Base-by-base conservation (phyloP, 2,888 invertebrate genomes). In the Leptura quadrifasciata region DNA sequence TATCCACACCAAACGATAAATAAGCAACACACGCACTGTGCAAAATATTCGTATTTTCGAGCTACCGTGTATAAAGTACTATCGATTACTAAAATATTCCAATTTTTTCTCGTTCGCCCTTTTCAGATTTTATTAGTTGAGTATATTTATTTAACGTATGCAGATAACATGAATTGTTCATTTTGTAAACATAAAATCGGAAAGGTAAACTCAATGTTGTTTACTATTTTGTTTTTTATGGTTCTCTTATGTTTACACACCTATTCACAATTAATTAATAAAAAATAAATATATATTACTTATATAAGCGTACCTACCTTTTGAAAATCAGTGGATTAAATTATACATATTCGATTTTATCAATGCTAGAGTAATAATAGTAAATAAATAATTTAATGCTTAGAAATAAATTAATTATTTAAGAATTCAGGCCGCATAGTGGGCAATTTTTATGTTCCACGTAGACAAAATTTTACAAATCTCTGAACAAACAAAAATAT, bases 201-300 rank as follows among this genome's bases (percentile, higher is more conserved):
- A 69, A 58, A 39, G 47, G 69, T 69, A 69, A 69, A 69, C 69
- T 31, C 1, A 35, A 58, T 21, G 39, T 12, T 69, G 69, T 69
- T 69, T 58, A 39, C 69, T 69, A 47, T 58, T 58, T 69, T 54
- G 39, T 69, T 69, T 69, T n/a, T 69, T 69, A 55, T 39, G 69
- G 31, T 69, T 69, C 58, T n/a, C 58, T 69, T 20, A 21, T 69
- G 58, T 58, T 69, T 69, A 24, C 58, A 1, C 6, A 69, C 39
- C 21, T n/a, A 69, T 69, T 58, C 57, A 69, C 35, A 69, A 58
- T 69, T 69, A 69, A 58, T 35, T 35, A 57, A 31, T 57, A 54
- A 12, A 17, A n/a, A 10, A 55, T 35, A 60, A 9, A n/a, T n/a
- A 47, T 15, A 15, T 47, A 15, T 47, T 47, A 47, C 47, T n/a